Base-by-base conservation (phyloP, 37 sponge, comb jelly and placozoan genomes). In the Corticium candelabrum region DNA sequence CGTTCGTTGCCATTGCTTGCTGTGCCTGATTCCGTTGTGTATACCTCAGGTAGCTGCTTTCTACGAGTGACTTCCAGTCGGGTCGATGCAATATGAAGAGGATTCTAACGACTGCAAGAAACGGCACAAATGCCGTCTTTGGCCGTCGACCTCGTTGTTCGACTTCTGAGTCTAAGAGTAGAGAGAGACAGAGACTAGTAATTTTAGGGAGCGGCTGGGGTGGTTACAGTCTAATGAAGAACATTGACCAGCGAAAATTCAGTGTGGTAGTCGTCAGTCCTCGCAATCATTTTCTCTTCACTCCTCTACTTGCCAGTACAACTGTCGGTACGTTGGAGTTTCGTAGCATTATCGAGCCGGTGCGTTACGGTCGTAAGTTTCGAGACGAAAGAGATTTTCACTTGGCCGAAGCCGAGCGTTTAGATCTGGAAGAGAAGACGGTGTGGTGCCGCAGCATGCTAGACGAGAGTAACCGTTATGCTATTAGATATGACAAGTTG, bases 301-400 rank as follows among this genome's bases (percentile, higher is more conserved):
- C 94, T 11, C 94, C 94, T 0, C 87, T 94, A 27, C 72, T 94
- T 43, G 85, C 94, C 67, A 90, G 93, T 68, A 90, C 91, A 3
- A 90, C 94, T 0, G 94, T 94, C 2, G 94, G 94, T 0, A 94
- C 94, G 0, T 71, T 94, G 57, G 94, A 94, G 38, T 90, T 90
- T 74, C 84, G 94, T 15, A 94, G 94, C 40, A 94, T 94, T 68
- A 89, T 90, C 68, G 94, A 94, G 43, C 94, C 94, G 1, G 70
- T 94, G 3, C 84, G 94, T 30, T 27, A 11, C 15, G 90, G 90
- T 68, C 4, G 81, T 0, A 88, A 86, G 11, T 90, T 93, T 38
- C 35, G 91, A 33, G 89, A 93, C 41, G 91, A 93, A 73, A 86
- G 86, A 34, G 82, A 93, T 68, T 93, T 90, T 56, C 94, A 93